phyloP scores from a whole-genome alignment of 2,888 invertebrate species.

The Beris chalybata region DNA sequence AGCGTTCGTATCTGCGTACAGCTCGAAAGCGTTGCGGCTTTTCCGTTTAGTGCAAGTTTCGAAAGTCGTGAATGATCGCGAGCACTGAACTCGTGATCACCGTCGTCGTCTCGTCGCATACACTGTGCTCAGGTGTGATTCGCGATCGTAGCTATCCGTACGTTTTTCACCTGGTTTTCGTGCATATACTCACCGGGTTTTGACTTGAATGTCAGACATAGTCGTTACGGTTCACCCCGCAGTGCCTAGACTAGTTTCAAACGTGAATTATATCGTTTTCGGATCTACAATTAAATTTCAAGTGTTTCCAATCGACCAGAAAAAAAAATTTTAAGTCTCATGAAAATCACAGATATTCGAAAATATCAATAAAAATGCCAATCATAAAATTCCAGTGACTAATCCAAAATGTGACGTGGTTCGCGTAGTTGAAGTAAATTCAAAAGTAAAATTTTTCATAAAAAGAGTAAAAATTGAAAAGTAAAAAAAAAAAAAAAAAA shows the following conservation, averaged over 20 bases:
- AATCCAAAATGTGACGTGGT: constrained; percentile 27
- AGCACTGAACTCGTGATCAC: constrained; percentile 28
- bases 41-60: not conserved
- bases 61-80: constrained; percentile 10
- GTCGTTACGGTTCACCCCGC: constrained; percentile 21
- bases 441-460: no score
- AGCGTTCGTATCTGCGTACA: no score
- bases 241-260: constrained; percentile 19
- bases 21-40: no score
- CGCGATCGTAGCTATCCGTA: constrained; percentile 22
- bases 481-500: constrained; percentile 5
- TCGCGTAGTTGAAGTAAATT: not conserved
- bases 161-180: constrained; percentile 28
- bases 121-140: constrained; percentile 24
- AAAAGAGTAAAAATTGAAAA: not conserved
- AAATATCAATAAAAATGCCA: not conserved
- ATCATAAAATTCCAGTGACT: not conserved
- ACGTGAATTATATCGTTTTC: no score
- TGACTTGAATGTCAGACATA: constrained; percentile 28
- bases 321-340: not conserved
- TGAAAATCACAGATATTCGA: not conserved
- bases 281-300: constrained; percentile 5
- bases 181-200: constrained; percentile 13
- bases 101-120: constrained; percentile 4
- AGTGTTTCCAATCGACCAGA: not conserved